phyloP scores from a whole-genome alignment of 2,888 invertebrate genomes.

The Caradrina kadenii region DNA sequence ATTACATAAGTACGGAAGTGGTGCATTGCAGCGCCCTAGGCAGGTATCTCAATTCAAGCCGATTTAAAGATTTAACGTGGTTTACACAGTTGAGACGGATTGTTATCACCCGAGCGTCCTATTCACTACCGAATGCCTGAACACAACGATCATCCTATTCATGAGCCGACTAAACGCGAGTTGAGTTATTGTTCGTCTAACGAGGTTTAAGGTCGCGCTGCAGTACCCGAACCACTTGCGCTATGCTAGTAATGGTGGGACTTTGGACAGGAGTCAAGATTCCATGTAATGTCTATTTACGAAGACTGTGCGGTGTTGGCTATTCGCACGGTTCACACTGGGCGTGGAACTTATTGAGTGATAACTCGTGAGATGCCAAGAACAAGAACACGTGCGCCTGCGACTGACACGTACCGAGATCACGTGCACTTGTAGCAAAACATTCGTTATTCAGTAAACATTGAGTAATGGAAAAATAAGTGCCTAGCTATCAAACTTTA shows the following conservation, averaged over 20 bases:
- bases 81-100: constrained; percentile 17
- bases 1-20: not conserved
- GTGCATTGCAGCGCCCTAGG: constrained; percentile 9
- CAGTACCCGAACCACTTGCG: not conserved
- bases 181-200: constrained; percentile 8
- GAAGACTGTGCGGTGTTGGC: constrained; percentile 26
- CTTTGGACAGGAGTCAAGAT: constrained; percentile 71
- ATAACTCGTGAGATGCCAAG: constrained; percentile 45
- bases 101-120: constrained; percentile 9
- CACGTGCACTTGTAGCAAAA: constrained; percentile 36
- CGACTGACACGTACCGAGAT: constrained; percentile 4
- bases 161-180: not conserved
- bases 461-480: constrained; percentile 24
- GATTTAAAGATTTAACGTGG: not conserved
- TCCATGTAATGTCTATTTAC: constrained; percentile 53
- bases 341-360: constrained; percentile 45
- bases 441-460: constrained; percentile 29
- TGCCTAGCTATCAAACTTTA: not conserved
- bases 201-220: constrained; percentile 26
- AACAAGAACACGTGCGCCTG: constrained; percentile 40
- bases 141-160: not conserved
- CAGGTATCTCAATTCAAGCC: no score
- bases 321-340: constrained; percentile 40
- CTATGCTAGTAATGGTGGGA: not conserved
- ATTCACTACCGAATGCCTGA: constrained; percentile 26